Evolutionary conservation across 2,797 vertebrate genomes (phyloP), one percentile per base, ranked within the genome.

Genomic region (Oryzias dopingdopingensis): DNA sequence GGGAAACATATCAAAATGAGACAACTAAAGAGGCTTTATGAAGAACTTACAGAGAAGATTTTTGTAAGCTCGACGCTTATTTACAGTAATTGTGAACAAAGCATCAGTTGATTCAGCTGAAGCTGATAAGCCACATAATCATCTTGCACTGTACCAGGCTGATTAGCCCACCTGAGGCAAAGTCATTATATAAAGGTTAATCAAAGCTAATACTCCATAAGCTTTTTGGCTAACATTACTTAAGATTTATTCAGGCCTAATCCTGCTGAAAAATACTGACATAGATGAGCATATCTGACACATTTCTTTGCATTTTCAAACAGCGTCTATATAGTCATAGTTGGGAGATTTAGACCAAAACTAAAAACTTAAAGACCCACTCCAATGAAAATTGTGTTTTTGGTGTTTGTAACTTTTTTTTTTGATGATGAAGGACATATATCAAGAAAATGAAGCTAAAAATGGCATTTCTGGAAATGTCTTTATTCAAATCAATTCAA

Each of bases 91-190:
- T 81, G 74, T 63, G 66, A 79, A 54, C 80, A 67, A 59, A 71
- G 75, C 61, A 62, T 73, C 62, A 63, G 64, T 64, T 76, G 72
- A 78, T 72, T 54, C 52, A 60, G 64, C 63, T 52, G 63, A 76
- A 76, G 70, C 66, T 58, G 69, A 80, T 71, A 82, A 73, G 65
- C 61, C 62, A 59, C 52, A 45, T 64, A 60, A 70, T 75, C 77
- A 83, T 74, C 63, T 61, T 46, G 52, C 58, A 81, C 62, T 64
- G 67, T 52, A 75, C n/a, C 63, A 56, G 59, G 52, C 72, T 71
- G 68, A 78, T 83, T 78, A 78, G 72, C 62, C 77, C 74, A 81
- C 76, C 80, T 65, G 67, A 75, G 70, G 73, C 76, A 72, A 67
- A 65, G 65, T 71, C 76, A 86, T 85, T 77, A 81, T 62, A 72